These are phyloP conservation scores for Melanotaenia pygmaea DNA, from an alignment of 2,797 vertebrate genomes.

Conservation along the genomic window DNA sequence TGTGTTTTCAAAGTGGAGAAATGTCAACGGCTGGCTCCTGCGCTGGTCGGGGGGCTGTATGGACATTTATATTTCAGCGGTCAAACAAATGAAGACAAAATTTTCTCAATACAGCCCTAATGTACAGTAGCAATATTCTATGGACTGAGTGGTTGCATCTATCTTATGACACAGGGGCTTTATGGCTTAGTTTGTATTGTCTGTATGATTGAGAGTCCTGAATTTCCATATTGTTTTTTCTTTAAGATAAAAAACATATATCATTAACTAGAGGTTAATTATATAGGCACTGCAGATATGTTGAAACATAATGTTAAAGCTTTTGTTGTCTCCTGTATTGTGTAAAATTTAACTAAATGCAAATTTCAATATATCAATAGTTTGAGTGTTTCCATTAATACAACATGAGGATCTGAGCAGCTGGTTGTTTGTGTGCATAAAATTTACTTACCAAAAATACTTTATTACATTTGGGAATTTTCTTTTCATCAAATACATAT, in stretches of 20 bases:
- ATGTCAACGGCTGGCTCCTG: conserved; percentile 77
- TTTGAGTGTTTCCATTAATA: conserved; percentile 8
- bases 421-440: conserved; percentile 23
- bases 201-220: conserved; percentile 9
- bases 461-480: conserved; percentile 48
- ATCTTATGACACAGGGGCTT: conserved; percentile 58
- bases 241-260: conserved; percentile 12
- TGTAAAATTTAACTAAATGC: conserved; percentile 10
- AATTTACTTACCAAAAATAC: conserved; percentile 42
- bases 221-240: conserved; percentile 24
- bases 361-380: not conserved
- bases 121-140: conserved; percentile 78
- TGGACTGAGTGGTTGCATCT: conserved; percentile 61
- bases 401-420: conserved; percentile 18
- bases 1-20: conserved; percentile 85
- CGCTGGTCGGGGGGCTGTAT: conserved; percentile 73
- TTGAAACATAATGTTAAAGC: not conserved
- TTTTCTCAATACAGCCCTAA: conserved; percentile 74
- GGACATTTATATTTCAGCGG: conserved; percentile 78
- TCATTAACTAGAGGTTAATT: not conserved
- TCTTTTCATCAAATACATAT: conserved; percentile 59
- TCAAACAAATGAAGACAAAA: conserved; percentile 82
- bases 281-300: not conserved
- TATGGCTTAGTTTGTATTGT: conserved; percentile 48
- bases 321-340: not conserved